Percentiles rank a stretch among this genome's conserved stretches.
These are phyloP conservation scores for Myripristis jacobus DNA, from an alignment of 2,797 vertebrate genomes.

Conservation along the genomic window DNA sequence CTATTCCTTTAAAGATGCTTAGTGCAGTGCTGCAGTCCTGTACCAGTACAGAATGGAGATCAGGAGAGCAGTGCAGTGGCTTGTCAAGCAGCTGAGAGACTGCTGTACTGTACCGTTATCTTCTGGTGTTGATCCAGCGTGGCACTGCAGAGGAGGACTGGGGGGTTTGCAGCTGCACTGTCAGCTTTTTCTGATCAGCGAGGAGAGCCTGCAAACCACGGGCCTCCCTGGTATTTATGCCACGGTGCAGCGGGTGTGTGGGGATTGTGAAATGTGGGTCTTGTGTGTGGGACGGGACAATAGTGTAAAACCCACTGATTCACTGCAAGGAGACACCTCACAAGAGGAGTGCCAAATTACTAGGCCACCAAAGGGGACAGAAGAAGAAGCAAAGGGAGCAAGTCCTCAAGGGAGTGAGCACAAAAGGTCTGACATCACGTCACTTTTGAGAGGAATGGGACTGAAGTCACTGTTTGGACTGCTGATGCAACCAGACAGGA, in stretches of 20 bases:
- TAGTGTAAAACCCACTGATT: slow-evolving; percentile 60
- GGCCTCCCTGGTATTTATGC: slow-evolving; percentile 69
- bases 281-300: slow-evolving; percentile 36
- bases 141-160: slow-evolving; percentile 75
- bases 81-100: slow-evolving; percentile 55
- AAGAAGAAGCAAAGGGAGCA: slow-evolving; percentile 30
- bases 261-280: slow-evolving; percentile 7
- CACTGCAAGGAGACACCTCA: slow-evolving; percentile 19
- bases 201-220: slow-evolving; percentile 70
- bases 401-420: slow-evolving; percentile 7
- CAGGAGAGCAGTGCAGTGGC: slow-evolving; percentile 52
- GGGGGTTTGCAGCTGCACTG: slow-evolving; percentile 64
- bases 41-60: slow-evolving; percentile 16
- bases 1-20: slow-evolving; percentile 1
- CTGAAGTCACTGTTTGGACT: too few relatives aligned
- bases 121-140: slow-evolving; percentile 72
- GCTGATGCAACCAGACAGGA: too few relatives aligned
- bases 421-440: not conserved
- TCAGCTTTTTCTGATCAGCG: slow-evolving; percentile 80
- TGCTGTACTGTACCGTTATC: slow-evolving; percentile 64
- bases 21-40: slow-evolving; percentile 55
- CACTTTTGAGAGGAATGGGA: not conserved
- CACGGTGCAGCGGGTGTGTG: slow-evolving; percentile 62
- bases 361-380: slow-evolving; percentile 27
- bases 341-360: not conserved